phyloP scores from a whole-genome alignment of 2,888 invertebrate genomes.

The Antheraea assamensis region DNA sequence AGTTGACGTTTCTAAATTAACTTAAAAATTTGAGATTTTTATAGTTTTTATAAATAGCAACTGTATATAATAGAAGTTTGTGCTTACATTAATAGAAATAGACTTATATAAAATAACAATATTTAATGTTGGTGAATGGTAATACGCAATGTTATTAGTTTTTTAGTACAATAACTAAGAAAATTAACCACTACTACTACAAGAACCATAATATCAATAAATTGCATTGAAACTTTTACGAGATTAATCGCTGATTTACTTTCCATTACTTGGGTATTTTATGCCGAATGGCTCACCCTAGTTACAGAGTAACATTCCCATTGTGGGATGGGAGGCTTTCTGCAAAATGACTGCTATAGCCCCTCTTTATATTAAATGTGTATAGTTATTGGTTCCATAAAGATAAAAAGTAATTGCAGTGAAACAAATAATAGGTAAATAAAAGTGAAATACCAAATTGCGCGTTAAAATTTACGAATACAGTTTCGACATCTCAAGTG shows the following conservation, averaged over 20 bases:
- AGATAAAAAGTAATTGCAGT: conserved; percentile 24
- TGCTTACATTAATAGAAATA: too few relatives aligned
- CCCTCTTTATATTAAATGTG: conserved; percentile 23
- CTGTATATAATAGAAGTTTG: not conserved
- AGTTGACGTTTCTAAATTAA: conserved; percentile 1
- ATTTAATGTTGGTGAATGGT: not conserved
- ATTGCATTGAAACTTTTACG: not conserved
- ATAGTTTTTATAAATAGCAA: not conserved
- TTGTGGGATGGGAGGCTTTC: conserved; percentile 17
- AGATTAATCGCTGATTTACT: not conserved
- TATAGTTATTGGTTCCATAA: conserved; percentile 24
- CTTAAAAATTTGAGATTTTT: not conserved
- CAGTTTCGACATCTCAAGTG: not conserved
- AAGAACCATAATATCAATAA: not conserved
- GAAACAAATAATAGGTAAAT: conserved; percentile 17
- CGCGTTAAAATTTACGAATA: conserved; percentile 21
- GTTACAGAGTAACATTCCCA: conserved; percentile 18
- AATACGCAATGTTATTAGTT: not conserved
- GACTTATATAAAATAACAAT: not conserved
- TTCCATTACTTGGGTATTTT: not conserved
- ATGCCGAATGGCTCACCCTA: conserved; percentile 16
- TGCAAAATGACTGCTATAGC: conserved; percentile 22
- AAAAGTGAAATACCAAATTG: conserved; percentile 17
- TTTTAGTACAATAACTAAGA: not conserved
- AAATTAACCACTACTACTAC: not conserved